These are phyloP conservation scores for Drosophila asahinai DNA, from an alignment of 1,140 invertebrate genomes.

Conservation along the genomic window DNA sequence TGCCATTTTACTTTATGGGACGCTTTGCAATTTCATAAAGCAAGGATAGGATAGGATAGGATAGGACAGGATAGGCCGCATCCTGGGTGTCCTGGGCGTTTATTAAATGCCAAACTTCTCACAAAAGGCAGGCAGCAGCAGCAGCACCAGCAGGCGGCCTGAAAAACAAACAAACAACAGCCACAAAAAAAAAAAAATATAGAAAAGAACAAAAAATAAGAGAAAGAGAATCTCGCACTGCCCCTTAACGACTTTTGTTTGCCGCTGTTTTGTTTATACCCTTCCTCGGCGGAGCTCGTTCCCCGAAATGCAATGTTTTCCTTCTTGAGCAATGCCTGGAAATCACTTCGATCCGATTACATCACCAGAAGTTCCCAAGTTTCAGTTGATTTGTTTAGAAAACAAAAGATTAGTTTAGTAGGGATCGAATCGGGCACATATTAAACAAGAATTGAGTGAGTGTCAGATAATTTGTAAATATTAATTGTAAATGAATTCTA, in stretches of 20 bases:
- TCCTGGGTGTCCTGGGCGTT: constrained; percentile 57
- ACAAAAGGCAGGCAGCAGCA: constrained; percentile 44
- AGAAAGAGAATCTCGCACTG: constrained; percentile 13
- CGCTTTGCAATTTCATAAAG: constrained; percentile 52
- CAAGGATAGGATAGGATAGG: neutral
- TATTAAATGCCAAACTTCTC: constrained; percentile 72
- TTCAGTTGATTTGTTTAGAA: constrained; percentile 13
- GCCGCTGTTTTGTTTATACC: constrained; percentile 41
- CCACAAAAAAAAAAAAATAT: constrained; percentile 15
- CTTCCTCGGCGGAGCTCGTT: constrained; percentile 13
- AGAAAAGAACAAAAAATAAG: neutral
- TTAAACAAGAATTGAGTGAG: neutral
- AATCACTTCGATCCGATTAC: constrained; percentile 15
- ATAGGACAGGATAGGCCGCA: constrained; percentile 4
- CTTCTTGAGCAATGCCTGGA: constrained; percentile 22
- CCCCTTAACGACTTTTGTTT: constrained; percentile 69
- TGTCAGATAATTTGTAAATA: neutral
- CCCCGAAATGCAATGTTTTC: constrained; percentile 8
- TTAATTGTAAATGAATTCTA: too few relatives aligned
- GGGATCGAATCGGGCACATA: constrained; percentile 2
- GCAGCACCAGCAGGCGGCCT: constrained; percentile 32
- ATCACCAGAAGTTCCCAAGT: neutral
- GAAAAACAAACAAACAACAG: constrained; percentile 55
- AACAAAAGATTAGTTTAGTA: constrained; percentile 2
- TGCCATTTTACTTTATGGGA: constrained; percentile 58